Base-by-base conservation (phyloP, 2,888 invertebrate species). In the Nebria brevicollis region DNA sequence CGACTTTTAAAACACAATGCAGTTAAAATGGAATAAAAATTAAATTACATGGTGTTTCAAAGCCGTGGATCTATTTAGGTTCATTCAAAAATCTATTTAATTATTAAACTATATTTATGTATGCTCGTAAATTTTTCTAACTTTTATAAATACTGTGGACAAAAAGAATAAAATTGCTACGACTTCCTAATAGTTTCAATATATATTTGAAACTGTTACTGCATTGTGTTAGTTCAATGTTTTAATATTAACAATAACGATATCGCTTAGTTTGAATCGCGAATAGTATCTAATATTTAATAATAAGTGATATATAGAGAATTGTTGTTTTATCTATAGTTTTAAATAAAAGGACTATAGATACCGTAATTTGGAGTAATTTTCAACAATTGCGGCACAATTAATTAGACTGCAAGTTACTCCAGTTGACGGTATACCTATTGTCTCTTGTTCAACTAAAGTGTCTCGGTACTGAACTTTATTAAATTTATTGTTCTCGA, bases 401-500 rank as follows among this genome's bases (percentile, higher is more conserved):
- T 34, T 34, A 34, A 34, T 34, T 4, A 5, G 4, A 34, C 5
- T 34, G 34, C 34, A 34, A 34, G 34, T 34, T 34, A 54, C 54
- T 54, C 54, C 54, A 54, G 13, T 11, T 54, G 54, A 54, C 13
- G 54, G 54, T 54, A 54, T 54, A 34, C 34, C 34, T 34, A 54
- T 54, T 11, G 54, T 54, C 54, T 54, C 54, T 54, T 54, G 4
- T 54, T 54, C 54, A 54, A 54, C 54, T 54, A 54, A 54, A 54
- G 54, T 54, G 54, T 54, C 54, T 54, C 54, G 54, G 54, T 54
- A 54, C 54, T 54, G 54, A 54, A 54, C 54, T 54, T 11, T 54
- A 54, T 54, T 54, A 54, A 54, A 54, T 54, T 54, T 54, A 54
- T 54, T 54, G 54, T 54, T 54, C 54, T 54, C 54, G 54, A 54